These are phyloP conservation scores for Galago senegalensis DNA, from an alignment of 2,797 vertebrate species.

Conservation along the genomic window DNA sequence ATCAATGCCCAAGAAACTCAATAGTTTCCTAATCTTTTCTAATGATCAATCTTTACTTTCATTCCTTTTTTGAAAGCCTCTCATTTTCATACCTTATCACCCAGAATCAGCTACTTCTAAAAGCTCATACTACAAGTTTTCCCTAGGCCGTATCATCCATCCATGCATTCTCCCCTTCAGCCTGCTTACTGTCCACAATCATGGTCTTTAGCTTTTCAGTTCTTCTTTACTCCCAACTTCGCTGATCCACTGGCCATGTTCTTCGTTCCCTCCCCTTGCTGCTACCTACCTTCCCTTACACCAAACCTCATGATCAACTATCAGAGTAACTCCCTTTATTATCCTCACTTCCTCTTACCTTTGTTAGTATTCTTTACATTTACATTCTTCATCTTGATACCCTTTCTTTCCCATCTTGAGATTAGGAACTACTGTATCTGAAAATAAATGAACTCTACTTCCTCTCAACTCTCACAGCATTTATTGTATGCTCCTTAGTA, in stretches of 20 bases:
- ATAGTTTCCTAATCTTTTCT: conserved; percentile 57
- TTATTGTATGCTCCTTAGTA: background rate
- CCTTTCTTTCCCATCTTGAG: conserved; percentile 4
- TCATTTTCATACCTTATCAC: background rate
- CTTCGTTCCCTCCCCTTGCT: background rate
- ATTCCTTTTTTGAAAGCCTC: conserved; percentile 27
- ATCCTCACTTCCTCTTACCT: background rate
- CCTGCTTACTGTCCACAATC: background rate
- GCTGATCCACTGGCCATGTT: background rate
- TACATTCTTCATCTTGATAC: background rate
- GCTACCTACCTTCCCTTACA: background rate
- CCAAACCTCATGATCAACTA: background rate
- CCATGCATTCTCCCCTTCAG: background rate
- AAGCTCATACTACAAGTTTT: background rate
- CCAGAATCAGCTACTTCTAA: background rate
- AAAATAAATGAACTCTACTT: conserved; percentile 34
- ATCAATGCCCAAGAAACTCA: background rate
- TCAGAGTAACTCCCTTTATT: conserved; percentile 9
- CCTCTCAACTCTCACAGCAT: background rate
- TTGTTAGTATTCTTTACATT: background rate
- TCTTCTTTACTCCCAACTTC: background rate
- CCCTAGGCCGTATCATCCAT: background rate
- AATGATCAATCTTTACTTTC: conserved; percentile 2
- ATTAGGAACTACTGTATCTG: conserved; percentile 13
- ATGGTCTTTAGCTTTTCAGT: background rate